Evolutionary conservation across 2,113 vertebrate species (phyloP).

Genomic region (Kryptolebias marmoratus): DNA sequence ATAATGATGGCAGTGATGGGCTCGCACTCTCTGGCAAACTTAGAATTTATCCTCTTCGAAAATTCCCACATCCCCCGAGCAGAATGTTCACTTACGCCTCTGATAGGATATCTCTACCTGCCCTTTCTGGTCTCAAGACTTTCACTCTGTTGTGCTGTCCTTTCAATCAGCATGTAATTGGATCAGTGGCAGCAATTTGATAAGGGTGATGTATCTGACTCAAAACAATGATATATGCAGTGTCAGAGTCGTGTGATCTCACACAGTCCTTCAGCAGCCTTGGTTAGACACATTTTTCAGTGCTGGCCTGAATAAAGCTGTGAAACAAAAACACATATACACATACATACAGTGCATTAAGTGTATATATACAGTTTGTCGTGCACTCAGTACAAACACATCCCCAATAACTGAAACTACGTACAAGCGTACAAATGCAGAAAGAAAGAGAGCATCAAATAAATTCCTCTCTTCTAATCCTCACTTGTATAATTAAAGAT

Average conservation of each 20-base stretch:
- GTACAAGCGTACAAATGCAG: neutral
- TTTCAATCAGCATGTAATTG: conserved; percentile 80
- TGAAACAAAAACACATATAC: conserved; percentile 14
- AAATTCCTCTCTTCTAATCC: conserved; percentile 71
- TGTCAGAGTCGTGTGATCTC: conserved; percentile 52
- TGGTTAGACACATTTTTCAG: conserved; percentile 52
- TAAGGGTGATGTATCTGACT: conserved; percentile 63
- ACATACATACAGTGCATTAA: conserved; percentile 3
- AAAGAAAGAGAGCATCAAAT: conserved; percentile 53
- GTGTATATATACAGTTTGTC: neutral
- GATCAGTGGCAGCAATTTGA: conserved; percentile 74
- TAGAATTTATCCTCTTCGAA: conserved; percentile 34
- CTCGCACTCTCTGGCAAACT: conserved; percentile 15
- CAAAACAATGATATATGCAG: conserved; percentile 52
- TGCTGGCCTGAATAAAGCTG: conserved; percentile 20
- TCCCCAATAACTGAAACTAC: conserved; percentile 16
- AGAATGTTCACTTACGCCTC: conserved; percentile 49
- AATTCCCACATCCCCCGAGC: neutral
- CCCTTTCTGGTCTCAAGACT: conserved; percentile 30
- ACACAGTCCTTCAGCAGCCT: conserved; percentile 47
- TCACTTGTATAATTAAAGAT: conserved; percentile 74
- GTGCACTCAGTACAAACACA: neutral
- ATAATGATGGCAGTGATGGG: conserved; percentile 1
- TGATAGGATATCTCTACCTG: conserved; percentile 59
- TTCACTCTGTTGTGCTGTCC: conserved; percentile 51